Percentiles rank a stretch among this genome's conserved stretches.
phyloP scores from a whole-genome alignment of 2,888 invertebrate species.

The Clostera curtula region DNA sequence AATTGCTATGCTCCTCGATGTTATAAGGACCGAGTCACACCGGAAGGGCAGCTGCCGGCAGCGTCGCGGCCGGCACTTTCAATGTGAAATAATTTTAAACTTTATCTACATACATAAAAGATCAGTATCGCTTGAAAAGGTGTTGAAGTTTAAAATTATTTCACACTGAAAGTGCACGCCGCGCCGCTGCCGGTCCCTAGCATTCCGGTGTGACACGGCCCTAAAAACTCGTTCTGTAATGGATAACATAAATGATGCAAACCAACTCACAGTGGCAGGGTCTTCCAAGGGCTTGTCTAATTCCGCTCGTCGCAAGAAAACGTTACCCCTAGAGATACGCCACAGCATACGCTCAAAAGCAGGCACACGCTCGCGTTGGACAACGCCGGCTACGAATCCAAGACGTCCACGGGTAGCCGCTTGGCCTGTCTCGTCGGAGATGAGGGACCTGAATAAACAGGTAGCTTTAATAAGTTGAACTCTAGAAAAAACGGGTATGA shows the following conservation, averaged over 20 bases:
- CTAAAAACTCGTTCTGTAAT: neutral
- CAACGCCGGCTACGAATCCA: constrained; percentile 94
- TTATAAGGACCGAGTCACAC: no score
- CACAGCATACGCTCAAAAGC: constrained; percentile 95
- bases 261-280: constrained; percentile 83
- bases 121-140: no score
- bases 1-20: no score
- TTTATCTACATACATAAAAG: no score
- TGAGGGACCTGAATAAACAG: constrained; percentile 44
- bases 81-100: no score
- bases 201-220: no score
- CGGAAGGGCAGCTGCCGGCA: no score
- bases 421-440: constrained; percentile 59
- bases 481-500: no score
- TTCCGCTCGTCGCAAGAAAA: constrained; percentile 90
- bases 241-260: constrained; percentile 6
- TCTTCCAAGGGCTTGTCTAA: constrained; percentile 89
- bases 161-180: no score
- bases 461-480: neutral
- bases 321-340: constrained; percentile 94
- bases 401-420: constrained; percentile 67
- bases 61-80: no score
- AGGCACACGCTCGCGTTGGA: constrained; percentile 89
- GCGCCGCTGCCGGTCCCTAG: no score
- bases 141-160: no score